A percentile compares a stretch with the other conserved stretches of the same genome.
These are phyloP conservation scores for Dermatemys mawii DNA, from an alignment of 2,113 vertebrate genomes.

Conservation along the genomic window DNA sequence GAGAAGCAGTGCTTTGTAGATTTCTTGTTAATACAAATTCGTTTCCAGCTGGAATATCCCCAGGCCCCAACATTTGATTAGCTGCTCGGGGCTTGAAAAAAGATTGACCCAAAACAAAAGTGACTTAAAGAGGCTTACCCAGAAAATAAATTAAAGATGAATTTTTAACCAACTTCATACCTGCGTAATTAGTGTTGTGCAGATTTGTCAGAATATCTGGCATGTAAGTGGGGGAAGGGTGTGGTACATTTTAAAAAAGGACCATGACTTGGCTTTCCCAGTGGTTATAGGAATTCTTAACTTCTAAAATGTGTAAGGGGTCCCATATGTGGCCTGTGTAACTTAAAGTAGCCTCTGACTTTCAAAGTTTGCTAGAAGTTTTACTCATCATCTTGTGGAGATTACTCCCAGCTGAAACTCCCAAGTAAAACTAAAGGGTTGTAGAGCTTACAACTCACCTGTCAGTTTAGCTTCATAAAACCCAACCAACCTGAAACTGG, in stretches of 20 bases:
- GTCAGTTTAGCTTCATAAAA: not conserved
- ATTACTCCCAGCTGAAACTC: constrained; percentile 44
- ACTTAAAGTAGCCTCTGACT: constrained; percentile 45
- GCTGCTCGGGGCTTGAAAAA: too few species aligned
- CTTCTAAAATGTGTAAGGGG: constrained; percentile 41
- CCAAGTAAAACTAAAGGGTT: not conserved
- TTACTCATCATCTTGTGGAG: constrained; percentile 32
- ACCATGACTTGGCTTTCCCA: constrained; percentile 33
- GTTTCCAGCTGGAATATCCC: too few species aligned
- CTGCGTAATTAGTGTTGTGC: not conserved
- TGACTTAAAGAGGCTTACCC: not conserved
- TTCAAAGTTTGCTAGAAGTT: constrained; percentile 43
- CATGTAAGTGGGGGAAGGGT: not conserved
- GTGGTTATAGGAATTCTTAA: constrained; percentile 42
- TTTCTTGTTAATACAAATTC: too few species aligned
- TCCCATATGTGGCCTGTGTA: constrained; percentile 50
- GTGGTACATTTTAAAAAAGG: constrained; percentile 24
- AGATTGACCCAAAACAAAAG: not conserved
- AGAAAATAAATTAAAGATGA: not conserved
- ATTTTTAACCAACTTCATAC: not conserved
- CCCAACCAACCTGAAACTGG: not conserved
- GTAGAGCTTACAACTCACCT: not conserved
- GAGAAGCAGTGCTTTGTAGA: too few species aligned
- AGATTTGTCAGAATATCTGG: constrained; percentile 15
- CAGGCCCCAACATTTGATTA: too few species aligned